Evolutionary conservation across 2,888 invertebrate species (phyloP), one percentile per base, ranked within the genome.

Genomic region (Adineta ricciae): DNA sequence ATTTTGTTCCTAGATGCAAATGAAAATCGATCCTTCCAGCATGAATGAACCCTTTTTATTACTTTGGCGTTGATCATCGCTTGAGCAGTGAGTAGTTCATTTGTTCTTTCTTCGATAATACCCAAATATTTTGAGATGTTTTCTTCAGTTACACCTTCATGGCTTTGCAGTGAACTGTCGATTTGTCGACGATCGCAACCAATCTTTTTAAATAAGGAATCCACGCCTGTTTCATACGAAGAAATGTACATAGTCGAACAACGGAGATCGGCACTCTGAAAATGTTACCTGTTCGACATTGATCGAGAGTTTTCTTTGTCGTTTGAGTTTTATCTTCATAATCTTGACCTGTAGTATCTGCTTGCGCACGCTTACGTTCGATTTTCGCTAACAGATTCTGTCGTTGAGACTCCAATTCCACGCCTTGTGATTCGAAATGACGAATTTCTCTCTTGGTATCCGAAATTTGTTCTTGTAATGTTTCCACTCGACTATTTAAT

Each of bases 41-140:
- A 5, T 19, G 32, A 64, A 2, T 16, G 19, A 64, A 64, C 32
- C 19, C 4, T 64, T 16, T 50, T 16, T 49, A 8, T 11, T 64
- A 85, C 85, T 50, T 85, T 85, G 16, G 85, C 83, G 4, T 49
- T 88, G 88, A 89, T 86, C 88, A 88, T 87, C 88, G 86, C 85
- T 86, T 87, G 83, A 85, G 86, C 84, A n/a, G 83, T 85, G 32
- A 94, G 92, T 87, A 94, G 92, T 87, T 94, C 93, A 52, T 92
- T 92, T n/a, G 94, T 93, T 86, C 93, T 93, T 89, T 94, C 93
- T 89, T 95, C 95, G 87, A 96, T 93, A 73, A 95, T 93, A 87
- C 94, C 94, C 88, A 96, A 92, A 89, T 94, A 95, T 24, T 95
- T 92, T 86, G 94, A 93, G 0, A 94, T 94, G 91, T 95, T 96